Evolutionary conservation across 2,888 invertebrate genomes (phyloP), one percentile per base, ranked within the genome.

Genomic region (Chouioia cunea): DNA sequence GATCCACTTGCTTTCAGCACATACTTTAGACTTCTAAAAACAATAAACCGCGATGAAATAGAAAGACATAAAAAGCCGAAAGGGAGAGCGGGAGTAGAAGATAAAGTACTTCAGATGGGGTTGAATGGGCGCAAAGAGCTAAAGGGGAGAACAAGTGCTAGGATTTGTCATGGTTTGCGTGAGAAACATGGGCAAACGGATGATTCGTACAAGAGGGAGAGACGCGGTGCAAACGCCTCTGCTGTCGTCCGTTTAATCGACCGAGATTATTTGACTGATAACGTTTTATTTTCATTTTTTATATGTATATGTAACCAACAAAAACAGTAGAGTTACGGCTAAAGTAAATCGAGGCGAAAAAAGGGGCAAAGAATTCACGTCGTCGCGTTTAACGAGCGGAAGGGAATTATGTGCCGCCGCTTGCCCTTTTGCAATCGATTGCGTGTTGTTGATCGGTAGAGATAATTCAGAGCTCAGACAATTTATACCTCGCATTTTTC

Each of bases 81-180:
- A 70, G 52, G 50, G 54, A 70, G 50, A 16, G 12, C 10, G 23
- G 8, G 23, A 58, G 52, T 18, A 48, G 53, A 70, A 57, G 59
- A 70, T 52, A 64, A 69, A 69, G 47, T 36, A n/a, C 48, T 18
- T 44, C 44, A 44, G 64, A 66, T 66, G 56, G 60, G 65, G 59
- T 54, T 57, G 65, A 63, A 68, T 27, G 15, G 59, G 50, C 43
- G 43, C 65, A 63, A 66, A 53, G 53, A 46, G 12, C 20, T 27
- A 50, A 50, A 64, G 48, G 48, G 62, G 57, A 53, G 71, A 65
- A 60, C 67, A 67, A 67, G 74, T 67, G 71, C 65, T 71, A 74
- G 71, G 53, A 70, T 75, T 75, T 71, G 75, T 76, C 74, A 74
- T 73, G 74, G 73, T 70, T 75, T 70, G 74, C 64, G 70, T 67